Evolutionary conservation across 37 sponge, comb jelly and placozoan genomes (phyloP).

Genomic region (Agelas oroides): DNA sequence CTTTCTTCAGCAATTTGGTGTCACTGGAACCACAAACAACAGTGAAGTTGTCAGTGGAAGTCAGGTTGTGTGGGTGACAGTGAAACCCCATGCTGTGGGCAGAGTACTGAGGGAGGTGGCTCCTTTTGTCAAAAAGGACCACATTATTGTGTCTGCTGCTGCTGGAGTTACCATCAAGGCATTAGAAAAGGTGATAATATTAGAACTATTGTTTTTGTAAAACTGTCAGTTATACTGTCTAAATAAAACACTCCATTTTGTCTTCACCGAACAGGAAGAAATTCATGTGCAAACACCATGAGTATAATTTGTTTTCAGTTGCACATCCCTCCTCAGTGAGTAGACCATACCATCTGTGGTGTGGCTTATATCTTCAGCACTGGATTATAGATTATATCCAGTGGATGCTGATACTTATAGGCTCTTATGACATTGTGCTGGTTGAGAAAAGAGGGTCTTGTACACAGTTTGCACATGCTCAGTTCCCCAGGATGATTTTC

Average conservation of each 20-base stretch:
- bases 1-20: conserved; percentile 57
- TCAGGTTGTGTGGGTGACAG: conserved; percentile 84
- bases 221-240: background rate
- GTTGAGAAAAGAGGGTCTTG: too few relatives aligned
- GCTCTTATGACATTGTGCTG: too few relatives aligned
- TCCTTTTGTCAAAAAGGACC: conserved; percentile 60
- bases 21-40: conserved; percentile 72
- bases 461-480: too few relatives aligned
- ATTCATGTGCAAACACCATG: too few relatives aligned
- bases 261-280: too few relatives aligned
- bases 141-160: conserved; percentile 87
- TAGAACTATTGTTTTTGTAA: background rate
- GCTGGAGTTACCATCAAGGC: conserved; percentile 86
- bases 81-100: conserved; percentile 85
- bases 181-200: conserved; percentile 77
- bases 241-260: background rate
- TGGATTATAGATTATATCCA: too few relatives aligned
- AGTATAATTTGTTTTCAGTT: too few relatives aligned
- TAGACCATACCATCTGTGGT: too few relatives aligned
- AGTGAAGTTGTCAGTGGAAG: conserved; percentile 71
- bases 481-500: too few relatives aligned
- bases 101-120: conserved; percentile 79
- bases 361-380: too few relatives aligned
- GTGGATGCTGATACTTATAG: too few relatives aligned
- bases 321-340: too few relatives aligned